Evolutionary conservation across 2,113 vertebrate species (phyloP), one percentile per base, ranked within the genome.

Genomic region (Megaceryle torquata): DNA sequence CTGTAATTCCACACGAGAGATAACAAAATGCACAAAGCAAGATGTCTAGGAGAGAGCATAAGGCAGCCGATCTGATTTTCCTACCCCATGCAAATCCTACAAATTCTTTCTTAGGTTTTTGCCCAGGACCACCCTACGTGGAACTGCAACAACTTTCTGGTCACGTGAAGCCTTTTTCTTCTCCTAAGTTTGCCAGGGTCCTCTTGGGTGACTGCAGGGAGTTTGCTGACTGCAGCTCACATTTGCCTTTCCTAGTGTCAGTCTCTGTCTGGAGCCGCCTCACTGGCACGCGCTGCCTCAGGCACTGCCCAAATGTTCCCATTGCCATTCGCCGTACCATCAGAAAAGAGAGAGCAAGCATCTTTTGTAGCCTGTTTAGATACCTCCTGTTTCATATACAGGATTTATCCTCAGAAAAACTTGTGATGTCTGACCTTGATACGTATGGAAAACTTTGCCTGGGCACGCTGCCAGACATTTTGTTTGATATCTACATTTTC

Each of bases 361-460:
- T 76, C 26, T 69, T 53, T 22, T 57, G 33, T 43, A 51, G n/a
- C 26, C 91, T 88, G 22, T 93, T 89, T 74, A 77, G 46, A 15
- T 65, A 80, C 51, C 59, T 80, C 1, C 72, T 76, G 0, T 77
- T 88, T 88, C 22, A 43, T 9, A 43, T 4, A 83, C 18, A 63
- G 46, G 16, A 89, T 83, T 77, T 84, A 84, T 74, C 35, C 19
- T 75, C 43, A 83, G 68, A 88, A 82, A 61, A 77, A 26, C 20
- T 80, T 89, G 48, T 82, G 75, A 88, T 81, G 20, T 20, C 51
- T 91, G 82, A 96, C 89, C 93, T 91, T 77, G 82, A 77, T 70
- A 77, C 6, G 26, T 63, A 70, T 39, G 51, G 68, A 82, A 86
- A 83, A 51, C 75, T 80, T 87, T 86, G 22, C 26, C 64, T 9